Conservation (phyloP, 2,113 vertebrate genomes). For the Sylvia atricapilla region DNA sequence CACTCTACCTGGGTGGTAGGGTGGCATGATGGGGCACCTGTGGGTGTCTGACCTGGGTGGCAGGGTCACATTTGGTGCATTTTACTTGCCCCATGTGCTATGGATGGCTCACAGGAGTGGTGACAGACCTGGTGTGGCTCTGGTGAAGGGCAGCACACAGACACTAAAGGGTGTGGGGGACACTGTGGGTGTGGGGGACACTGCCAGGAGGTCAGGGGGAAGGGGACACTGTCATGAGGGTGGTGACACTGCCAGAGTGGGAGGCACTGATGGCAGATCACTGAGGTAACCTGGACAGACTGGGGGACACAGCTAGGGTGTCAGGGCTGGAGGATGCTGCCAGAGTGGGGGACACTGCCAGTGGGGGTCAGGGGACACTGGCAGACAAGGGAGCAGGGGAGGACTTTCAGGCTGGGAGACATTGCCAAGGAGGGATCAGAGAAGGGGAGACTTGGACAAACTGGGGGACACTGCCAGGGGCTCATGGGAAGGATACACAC, state of each 20-base stretch:
- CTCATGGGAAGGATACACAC: background rate
- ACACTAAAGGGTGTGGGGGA: background rate
- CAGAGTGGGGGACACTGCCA: background rate
- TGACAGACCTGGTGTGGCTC: background rate
- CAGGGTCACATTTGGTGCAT: background rate
- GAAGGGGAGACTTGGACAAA: background rate
- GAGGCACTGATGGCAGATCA: background rate
- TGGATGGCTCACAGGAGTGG: background rate
- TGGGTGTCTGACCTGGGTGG: background rate
- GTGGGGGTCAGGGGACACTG: background rate
- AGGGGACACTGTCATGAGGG: background rate
- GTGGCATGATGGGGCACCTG: background rate
- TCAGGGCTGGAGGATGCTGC: background rate
- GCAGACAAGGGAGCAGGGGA: background rate
- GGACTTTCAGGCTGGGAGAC: background rate
- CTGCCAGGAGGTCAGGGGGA: background rate
- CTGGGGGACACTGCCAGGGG: background rate
- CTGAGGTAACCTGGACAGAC: background rate
- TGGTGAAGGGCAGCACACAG: accelerated
- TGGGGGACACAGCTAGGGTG: background rate
- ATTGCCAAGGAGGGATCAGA: background rate
- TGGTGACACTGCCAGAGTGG: background rate
- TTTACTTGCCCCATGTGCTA: background rate
- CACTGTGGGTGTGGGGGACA: background rate
- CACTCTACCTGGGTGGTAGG: background rate